These are phyloP conservation scores for Acrocephalus scirpaceus DNA, from an alignment of 2,797 vertebrate genomes.

Conservation along the genomic window DNA sequence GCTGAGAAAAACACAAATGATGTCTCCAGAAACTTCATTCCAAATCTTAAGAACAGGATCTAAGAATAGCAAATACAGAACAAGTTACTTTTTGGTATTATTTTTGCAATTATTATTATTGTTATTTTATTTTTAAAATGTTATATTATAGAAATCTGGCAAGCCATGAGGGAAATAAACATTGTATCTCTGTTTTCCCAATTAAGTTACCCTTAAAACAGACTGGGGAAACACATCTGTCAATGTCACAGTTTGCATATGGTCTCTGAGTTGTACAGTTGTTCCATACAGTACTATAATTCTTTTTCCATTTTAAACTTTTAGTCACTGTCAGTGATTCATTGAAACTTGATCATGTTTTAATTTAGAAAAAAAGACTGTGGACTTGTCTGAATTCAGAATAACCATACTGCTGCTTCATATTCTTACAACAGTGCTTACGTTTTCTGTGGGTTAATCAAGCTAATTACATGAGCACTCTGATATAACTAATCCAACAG, in stretches of 20 bases:
- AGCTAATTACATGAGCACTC: conserved; percentile 55
- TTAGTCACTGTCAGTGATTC: conserved; percentile 26
- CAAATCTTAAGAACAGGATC: not conserved
- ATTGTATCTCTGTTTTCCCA: conserved; percentile 24
- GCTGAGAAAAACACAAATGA: not conserved
- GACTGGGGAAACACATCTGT: conserved; percentile 53
- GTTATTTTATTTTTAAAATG: not conserved
- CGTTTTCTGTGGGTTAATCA: conserved; percentile 49
- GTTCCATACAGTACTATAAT: conserved; percentile 12
- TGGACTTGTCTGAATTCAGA: conserved; percentile 23
- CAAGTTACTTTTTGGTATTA: not conserved
- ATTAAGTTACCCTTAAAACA: conserved; percentile 52
- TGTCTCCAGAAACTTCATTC: not conserved
- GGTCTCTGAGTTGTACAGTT: conserved; percentile 56
- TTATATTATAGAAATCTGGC: not conserved
- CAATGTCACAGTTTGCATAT: conserved; percentile 57
- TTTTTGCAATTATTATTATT: not conserved
- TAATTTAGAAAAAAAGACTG: conserved; percentile 35
- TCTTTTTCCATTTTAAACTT: conserved; percentile 40
- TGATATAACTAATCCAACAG: conserved; percentile 41
- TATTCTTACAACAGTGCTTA: conserved; percentile 32
- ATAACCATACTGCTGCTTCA: not conserved
- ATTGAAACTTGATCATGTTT: conserved; percentile 46
- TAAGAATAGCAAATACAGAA: not conserved
- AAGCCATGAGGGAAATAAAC: conserved; percentile 1